Evolutionary conservation across 2,888 invertebrate genomes (phyloP), one percentile per base, ranked within the genome.

Genomic region (Patella ulyssiponensis): DNA sequence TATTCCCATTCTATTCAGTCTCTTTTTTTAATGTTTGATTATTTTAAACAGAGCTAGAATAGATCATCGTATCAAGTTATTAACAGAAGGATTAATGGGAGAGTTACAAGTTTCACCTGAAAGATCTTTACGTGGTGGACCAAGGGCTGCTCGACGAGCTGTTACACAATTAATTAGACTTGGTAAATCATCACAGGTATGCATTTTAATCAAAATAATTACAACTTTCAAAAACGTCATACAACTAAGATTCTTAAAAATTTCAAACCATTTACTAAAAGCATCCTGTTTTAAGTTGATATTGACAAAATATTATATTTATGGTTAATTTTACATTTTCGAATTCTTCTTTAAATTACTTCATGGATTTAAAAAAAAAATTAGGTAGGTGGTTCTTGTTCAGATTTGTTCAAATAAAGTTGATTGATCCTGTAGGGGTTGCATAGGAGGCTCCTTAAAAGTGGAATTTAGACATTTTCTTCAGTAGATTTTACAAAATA

Each of bases 61-160:
- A 51, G 91, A 91, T 69, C 88, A 90, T 80, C 81, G 91, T 73
- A 87, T 90, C 11, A 90, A 89, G 74, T 94, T 94, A 73, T 93
- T 98, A 85, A 96, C 96, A n/a, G 96, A 96, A 84, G 96, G 97
- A 75, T 92, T 98, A 70, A 94, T 97, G 85, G 95, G 95, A 86
- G 98, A 98, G 92, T 92, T 98, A 52, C 96, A 97, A 91, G 95
- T 96, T 44, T 95, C 95, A 75, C 96, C 97, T 56, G 97, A 97
- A 88, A 96, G 97, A 92, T 97, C 97, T 75, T 93, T 98, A 11
- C 95, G 98, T 89, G 97, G 98, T 0, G 93, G 93, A 9, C 97
- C 97, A 0, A 92, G 98, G 77, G 94, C 97, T 83, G 96, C 97
- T 0, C 93, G 97, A 75, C 94, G 96, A 81, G 96, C 97, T 0